A percentile compares a stretch with the other conserved stretches of the same genome.
phyloP scores from a whole-genome alignment of 53 echinoderm and acorn worm genomes.

The Henricia sp. region DNA sequence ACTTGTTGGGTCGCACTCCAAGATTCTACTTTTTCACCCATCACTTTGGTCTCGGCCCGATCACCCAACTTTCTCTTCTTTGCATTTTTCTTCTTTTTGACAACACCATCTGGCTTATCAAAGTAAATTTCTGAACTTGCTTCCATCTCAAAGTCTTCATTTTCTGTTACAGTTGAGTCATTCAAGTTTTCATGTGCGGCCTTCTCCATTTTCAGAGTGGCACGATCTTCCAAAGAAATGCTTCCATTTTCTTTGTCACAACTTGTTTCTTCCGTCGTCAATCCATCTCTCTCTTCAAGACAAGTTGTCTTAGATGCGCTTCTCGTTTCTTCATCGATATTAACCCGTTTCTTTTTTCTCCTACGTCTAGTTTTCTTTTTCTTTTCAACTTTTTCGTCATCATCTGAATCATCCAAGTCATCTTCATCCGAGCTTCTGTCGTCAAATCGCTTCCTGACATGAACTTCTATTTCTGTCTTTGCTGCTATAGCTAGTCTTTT shows the following conservation, averaged over 20 bases:
- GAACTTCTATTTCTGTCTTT: constrained; percentile 4
- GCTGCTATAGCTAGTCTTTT: constrained; percentile 28
- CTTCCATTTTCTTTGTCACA: background rate
- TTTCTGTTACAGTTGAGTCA: constrained; percentile 15
- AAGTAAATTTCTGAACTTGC: background rate
- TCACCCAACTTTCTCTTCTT: constrained; percentile 21
- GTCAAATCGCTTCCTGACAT: background rate
- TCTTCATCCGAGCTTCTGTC: constrained; percentile 19
- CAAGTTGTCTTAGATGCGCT: background rate
- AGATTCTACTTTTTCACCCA: too few species aligned
- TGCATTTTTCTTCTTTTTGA: constrained; percentile 2
- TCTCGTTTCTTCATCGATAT: background rate
- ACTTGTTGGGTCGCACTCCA: background rate
- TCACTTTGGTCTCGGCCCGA: background rate
- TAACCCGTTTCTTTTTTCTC: constrained; percentile 42
- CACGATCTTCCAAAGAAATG: background rate
- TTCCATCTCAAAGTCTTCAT: background rate
- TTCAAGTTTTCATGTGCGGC: background rate
- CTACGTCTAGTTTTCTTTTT: constrained; percentile 34
- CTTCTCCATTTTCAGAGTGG: background rate
- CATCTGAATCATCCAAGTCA: constrained; percentile 15
- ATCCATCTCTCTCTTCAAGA: background rate
- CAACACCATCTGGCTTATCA: background rate
- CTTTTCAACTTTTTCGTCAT: constrained; percentile 37
- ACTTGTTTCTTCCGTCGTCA: background rate